phyloP scores from a whole-genome alignment of 1,140 invertebrate genomes.

The Hormaphis cornu region DNA sequence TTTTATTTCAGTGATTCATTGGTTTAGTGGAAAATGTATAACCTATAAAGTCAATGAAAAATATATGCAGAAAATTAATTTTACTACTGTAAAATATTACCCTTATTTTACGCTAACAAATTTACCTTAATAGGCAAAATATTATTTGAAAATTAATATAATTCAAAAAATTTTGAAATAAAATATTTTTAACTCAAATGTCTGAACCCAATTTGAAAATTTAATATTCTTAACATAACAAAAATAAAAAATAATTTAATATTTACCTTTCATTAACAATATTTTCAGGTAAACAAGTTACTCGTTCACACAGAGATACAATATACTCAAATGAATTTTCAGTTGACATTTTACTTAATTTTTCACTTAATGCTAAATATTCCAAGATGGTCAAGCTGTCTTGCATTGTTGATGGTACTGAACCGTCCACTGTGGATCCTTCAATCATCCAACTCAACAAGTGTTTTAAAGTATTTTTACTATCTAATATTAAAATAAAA shows the following conservation, averaged over 20 bases:
- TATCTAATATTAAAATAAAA: neutral
- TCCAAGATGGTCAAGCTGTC: conserved; percentile 9
- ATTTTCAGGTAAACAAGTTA: neutral
- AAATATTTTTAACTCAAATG: too few relatives aligned
- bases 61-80: too few relatives aligned
- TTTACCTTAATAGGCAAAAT: too few relatives aligned
- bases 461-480: conserved; percentile 2
- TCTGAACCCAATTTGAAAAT: too few relatives aligned
- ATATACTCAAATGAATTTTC: neutral
- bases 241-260: neutral
- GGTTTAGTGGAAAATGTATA: too few relatives aligned
- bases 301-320: conserved; percentile 9
- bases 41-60: too few relatives aligned
- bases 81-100: too few relatives aligned
- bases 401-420: neutral
- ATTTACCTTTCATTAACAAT: conserved; percentile 1
- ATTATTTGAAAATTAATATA: too few relatives aligned
- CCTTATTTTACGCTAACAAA: too few relatives aligned
- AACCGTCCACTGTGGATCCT: conserved; percentile 1
- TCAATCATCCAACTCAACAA: conserved; percentile 5
- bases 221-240: neutral
- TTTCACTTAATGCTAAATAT: conserved; percentile 17
- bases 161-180: too few relatives aligned
- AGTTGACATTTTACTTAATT: neutral
- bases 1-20: too few relatives aligned